Evolutionary conservation across 2,113 vertebrate species (phyloP), one percentile per base, ranked within the genome.

Genomic region (Neopipo cinnamomea): DNA sequence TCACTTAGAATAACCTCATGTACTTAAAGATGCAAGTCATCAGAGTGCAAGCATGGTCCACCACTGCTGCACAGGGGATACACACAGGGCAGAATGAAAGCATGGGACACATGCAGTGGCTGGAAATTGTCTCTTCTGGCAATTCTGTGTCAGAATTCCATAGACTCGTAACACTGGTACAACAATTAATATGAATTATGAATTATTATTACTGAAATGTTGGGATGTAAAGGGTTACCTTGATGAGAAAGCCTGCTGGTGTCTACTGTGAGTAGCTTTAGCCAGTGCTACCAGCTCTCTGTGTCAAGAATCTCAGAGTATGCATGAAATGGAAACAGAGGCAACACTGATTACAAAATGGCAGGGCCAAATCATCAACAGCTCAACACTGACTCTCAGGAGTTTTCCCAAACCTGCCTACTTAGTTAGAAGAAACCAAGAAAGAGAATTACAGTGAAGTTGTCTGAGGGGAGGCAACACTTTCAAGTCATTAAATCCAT

Each of bases 1-100:
- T 68, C 52, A 68, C 65, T 91, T 11, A 30, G 27, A 78, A 68
- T 91, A 93, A 92, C 50, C 49, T 78, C 78, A 89, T 46, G 61
- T 37, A 72, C 49, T 95, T 53, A 78, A 56, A 84, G 76, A 92
- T 79, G 33, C 47, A 81, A 88, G 42, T 65, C 53, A 42, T 46
- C 62, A 62, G 37, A 49, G 25, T 37, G 56, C 35, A 91, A 61
- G 33, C 18, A 2, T 6, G 41, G 20, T 37, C 83, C n/a, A 24
- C 11, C 35, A 2, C 31, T 33, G 65, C n/a, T 37, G 49, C 61
- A 75, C 8, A 8, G 33, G 68, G 68, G 6, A 58, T 11, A 56
- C 6, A 85, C 11, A 25, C 31, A 68, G n/a, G 49, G 49, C 49
- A 86, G 35, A 56, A 49, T 1, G 3, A 70, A 77, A 72, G 55